phyloP scores from a whole-genome alignment of 2,888 invertebrate genomes.

The Nemotelus pantherinus region DNA sequence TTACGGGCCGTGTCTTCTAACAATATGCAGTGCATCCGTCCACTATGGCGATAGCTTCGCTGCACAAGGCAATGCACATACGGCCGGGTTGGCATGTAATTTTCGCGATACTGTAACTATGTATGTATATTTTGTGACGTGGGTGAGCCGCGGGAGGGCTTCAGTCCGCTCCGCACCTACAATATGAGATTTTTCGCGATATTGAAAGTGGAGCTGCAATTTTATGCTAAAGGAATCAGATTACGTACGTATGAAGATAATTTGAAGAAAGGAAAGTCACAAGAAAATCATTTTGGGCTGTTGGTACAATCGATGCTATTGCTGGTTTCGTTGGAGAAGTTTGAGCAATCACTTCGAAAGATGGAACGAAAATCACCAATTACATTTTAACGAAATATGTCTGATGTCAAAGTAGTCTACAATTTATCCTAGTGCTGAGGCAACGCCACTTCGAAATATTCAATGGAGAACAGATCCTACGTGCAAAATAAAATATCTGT shows the following conservation, averaged over 20 bases:
- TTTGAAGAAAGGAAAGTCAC: not conserved
- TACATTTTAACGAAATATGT: too few relatives aligned
- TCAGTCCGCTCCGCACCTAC: not conserved
- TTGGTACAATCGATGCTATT: too few relatives aligned
- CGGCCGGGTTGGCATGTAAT: not conserved
- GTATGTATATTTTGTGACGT: not conserved
- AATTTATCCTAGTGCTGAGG: too few relatives aligned
- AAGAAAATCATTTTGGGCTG: too few relatives aligned
- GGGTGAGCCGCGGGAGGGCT: not conserved
- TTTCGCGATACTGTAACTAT: not conserved
- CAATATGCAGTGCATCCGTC: slow-evolving; percentile 3
- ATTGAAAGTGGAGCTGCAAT: not conserved
- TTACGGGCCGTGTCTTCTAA: slow-evolving; percentile 7
- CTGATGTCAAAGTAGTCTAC: too few relatives aligned
- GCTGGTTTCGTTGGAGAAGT: too few relatives aligned
- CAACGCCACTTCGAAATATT: too few relatives aligned
- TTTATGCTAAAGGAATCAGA: not conserved
- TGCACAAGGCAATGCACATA: slow-evolving; percentile 14
- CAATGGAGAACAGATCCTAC: too few relatives aligned
- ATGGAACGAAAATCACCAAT: too few relatives aligned
- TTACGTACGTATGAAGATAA: not conserved
- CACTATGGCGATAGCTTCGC: slow-evolving; percentile 1
- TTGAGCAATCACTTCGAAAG: too few relatives aligned
- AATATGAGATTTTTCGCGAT: not conserved
- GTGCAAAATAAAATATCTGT: too few relatives aligned